phyloP scores from a whole-genome alignment of 1,140 invertebrate genomes.

The Hyles vespertilio region DNA sequence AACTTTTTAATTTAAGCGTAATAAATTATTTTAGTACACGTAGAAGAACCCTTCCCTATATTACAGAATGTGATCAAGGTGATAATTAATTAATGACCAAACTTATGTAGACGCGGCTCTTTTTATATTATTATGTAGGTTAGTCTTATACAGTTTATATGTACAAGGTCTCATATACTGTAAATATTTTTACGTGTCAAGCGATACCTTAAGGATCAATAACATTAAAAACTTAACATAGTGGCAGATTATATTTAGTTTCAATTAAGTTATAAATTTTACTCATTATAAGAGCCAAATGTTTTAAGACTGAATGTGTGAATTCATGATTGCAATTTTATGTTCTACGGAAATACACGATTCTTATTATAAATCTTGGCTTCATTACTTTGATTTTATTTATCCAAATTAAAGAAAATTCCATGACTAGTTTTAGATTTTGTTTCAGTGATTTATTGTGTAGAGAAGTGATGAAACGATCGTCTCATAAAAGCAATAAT shows the following conservation, averaged over 20 bases:
- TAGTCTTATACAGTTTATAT: conserved; percentile 34
- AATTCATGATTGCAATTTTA: conserved; percentile 43
- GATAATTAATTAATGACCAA: conserved; percentile 56
- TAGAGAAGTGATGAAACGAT: background rate
- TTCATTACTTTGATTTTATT: no score
- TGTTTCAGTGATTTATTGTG: no score
- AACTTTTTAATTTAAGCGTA: conserved; percentile 25
- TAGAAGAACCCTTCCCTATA: conserved; percentile 54
- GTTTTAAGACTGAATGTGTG: conserved; percentile 69
- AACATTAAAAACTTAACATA: conserved; percentile 21
- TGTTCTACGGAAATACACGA: no score
- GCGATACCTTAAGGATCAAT: conserved; percentile 7
- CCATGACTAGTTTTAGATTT: no score
- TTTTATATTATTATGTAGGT: conserved; percentile 33
- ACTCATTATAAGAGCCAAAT: conserved; percentile 69
- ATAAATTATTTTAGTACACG: conserved; percentile 41
- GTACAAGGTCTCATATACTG: conserved; percentile 35
- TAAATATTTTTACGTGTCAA: conserved; percentile 31
- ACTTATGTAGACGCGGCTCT: conserved; percentile 42
- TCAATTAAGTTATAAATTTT: conserved; percentile 47
- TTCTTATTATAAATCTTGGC: no score
- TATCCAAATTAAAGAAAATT: no score
- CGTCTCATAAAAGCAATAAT: conserved; percentile 3
- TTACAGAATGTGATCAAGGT: conserved; percentile 59
- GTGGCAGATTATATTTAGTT: conserved; percentile 29